Evolutionary conservation across 2,113 vertebrate species (phyloP).

Genomic region (Dromiciops gliroides): DNA sequence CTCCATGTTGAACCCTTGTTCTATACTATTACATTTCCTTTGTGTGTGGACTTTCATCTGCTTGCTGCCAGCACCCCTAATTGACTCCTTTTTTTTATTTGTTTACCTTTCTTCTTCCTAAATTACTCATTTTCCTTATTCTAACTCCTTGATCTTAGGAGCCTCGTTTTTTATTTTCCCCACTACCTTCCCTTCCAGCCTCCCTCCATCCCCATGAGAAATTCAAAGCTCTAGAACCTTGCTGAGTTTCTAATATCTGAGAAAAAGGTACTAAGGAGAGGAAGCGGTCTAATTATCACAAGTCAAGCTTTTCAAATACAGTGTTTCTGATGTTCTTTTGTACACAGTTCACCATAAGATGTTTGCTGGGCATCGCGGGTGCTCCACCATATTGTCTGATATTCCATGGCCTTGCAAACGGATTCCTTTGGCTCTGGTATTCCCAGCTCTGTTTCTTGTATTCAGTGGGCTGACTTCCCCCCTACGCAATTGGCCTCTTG

Average conservation of each 20-base stretch:
- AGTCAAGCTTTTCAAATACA: background rate
- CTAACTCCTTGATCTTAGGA: background rate
- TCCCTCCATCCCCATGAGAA: background rate
- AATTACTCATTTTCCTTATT: background rate
- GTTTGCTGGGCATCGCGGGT: constrained; percentile 5
- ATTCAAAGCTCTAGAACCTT: constrained; percentile 28
- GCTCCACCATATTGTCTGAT: constrained; percentile 23
- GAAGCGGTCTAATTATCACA: background rate
- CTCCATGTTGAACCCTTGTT: background rate
- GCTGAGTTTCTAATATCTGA: background rate
- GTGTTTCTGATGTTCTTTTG: background rate
- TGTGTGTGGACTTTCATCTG: background rate
- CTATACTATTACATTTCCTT: background rate
- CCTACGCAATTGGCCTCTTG: constrained; percentile 56
- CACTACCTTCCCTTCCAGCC: background rate
- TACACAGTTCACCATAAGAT: background rate
- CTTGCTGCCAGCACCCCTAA: constrained; percentile 10
- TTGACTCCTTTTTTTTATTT: background rate
- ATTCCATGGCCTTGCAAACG: background rate
- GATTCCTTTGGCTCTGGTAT: constrained; percentile 20
- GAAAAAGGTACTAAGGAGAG: background rate
- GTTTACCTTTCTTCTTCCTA: background rate
- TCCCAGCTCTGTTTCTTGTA: constrained; percentile 1
- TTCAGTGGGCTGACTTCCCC: constrained; percentile 16
- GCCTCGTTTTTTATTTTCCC: background rate